Evolutionary conservation across 1,140 invertebrate species (phyloP).

Genomic region (Macrocentrus cingulum): DNA sequence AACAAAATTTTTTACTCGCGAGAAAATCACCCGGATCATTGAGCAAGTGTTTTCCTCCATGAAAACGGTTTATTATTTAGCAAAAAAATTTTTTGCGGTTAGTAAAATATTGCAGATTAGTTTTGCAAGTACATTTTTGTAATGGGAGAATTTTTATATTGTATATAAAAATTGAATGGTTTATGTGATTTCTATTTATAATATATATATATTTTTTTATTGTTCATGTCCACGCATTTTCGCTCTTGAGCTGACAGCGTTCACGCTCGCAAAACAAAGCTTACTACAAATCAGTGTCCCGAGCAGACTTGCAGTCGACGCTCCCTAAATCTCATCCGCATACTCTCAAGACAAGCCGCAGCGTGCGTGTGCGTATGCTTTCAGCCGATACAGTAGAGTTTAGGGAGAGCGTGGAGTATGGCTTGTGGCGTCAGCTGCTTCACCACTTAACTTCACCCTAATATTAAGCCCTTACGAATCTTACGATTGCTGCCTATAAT

Average conservation of each 20-base stretch:
- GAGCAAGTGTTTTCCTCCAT: too few species aligned
- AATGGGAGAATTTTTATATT: too few species aligned
- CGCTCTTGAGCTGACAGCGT: constrained; percentile 28
- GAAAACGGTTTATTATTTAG: too few species aligned
- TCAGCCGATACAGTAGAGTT: not conserved
- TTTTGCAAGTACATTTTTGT: too few species aligned
- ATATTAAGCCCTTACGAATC: constrained; percentile 60
- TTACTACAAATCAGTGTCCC: constrained; percentile 60
- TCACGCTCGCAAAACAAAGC: constrained; percentile 57
- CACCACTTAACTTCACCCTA: constrained; percentile 60
- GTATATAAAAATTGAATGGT: too few species aligned
- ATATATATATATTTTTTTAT: too few species aligned
- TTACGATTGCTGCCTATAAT: constrained; percentile 59
- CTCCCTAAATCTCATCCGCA: constrained; percentile 59
- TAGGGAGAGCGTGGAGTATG: constrained; percentile 14
- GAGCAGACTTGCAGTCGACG: constrained; percentile 49
- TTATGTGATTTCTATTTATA: too few species aligned
- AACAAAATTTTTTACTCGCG: too few species aligned
- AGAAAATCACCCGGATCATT: too few species aligned
- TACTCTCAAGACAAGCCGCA: constrained; percentile 58
- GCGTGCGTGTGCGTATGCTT: constrained; percentile 47
- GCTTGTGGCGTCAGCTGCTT: constrained; percentile 55
- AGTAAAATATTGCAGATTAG: too few species aligned
- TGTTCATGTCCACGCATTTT: too few species aligned
- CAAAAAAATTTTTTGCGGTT: too few species aligned